Conservation (phyloP, 2,797 vertebrate genomes). For the Acanthiza pusilla region DNA sequence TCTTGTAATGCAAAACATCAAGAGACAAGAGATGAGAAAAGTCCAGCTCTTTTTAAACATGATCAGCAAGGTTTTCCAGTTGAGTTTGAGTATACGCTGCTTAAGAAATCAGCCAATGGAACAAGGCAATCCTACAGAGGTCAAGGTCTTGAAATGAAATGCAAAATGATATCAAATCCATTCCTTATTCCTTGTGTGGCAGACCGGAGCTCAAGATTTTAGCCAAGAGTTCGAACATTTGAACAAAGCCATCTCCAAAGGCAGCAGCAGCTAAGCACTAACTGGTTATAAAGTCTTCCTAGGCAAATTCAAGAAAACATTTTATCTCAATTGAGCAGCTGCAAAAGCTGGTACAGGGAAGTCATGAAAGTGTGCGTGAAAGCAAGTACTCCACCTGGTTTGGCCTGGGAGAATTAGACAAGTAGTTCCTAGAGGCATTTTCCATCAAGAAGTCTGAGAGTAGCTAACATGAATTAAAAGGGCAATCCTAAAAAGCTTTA, state of each 20-base stretch:
- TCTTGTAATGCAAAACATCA: neutral
- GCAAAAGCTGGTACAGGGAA: neutral
- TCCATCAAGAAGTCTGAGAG: neutral
- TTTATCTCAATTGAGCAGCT: neutral
- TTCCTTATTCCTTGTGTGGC: neutral
- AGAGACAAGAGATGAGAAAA: neutral
- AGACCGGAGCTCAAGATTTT: neutral
- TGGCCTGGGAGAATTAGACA: neutral
- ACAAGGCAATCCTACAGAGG: neutral
- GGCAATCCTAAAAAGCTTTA: neutral
- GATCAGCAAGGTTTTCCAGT: neutral
- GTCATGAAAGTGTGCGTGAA: neutral
- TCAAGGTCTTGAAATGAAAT: neutral
- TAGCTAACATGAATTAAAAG: neutral
- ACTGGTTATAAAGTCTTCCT: neutral
- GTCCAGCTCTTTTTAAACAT: neutral
- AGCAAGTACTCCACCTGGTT: neutral
- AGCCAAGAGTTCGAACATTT: neutral
- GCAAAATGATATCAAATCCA: accelerated
- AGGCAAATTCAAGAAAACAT: neutral
- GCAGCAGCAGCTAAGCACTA: neutral
- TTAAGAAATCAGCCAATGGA: neutral
- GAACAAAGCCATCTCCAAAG: neutral
- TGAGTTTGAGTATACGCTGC: neutral
- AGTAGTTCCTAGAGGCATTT: neutral